Evolutionary conservation across 2,113 vertebrate species (phyloP).

Genomic region (Fregetta grallaria): DNA sequence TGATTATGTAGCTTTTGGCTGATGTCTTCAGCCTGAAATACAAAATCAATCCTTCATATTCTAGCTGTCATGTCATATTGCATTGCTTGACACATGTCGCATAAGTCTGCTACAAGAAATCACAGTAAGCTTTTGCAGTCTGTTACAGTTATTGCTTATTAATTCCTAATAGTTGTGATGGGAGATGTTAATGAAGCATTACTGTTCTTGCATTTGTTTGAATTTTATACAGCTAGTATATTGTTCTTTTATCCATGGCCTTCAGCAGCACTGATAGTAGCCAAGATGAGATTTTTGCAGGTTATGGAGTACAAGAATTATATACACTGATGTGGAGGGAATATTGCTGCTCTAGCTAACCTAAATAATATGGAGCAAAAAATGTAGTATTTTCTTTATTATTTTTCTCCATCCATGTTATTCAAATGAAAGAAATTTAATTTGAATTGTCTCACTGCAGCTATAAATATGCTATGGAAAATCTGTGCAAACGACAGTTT

Average conservation of each 20-base stretch:
- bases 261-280: not conserved
- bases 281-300: not conserved
- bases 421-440: not conserved
- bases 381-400: not conserved
- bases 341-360: not conserved
- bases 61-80: not conserved
- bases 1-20: not conserved
- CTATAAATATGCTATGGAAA: not conserved
- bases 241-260: not conserved
- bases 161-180: not conserved
- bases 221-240: not conserved
- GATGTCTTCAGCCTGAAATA: not conserved
- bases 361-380: not conserved
- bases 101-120: not conserved
- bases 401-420: not conserved
- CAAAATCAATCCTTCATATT: not conserved
- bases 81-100: not conserved
- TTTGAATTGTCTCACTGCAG: not conserved
- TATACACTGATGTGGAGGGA: not conserved
- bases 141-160: not conserved
- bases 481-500: not conserved
- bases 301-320: not conserved
- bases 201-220: not conserved
- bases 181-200: not conserved
- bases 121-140: not conserved